Conservation (phyloP, 1,140 invertebrate species). For the Apis dorsata region DNA sequence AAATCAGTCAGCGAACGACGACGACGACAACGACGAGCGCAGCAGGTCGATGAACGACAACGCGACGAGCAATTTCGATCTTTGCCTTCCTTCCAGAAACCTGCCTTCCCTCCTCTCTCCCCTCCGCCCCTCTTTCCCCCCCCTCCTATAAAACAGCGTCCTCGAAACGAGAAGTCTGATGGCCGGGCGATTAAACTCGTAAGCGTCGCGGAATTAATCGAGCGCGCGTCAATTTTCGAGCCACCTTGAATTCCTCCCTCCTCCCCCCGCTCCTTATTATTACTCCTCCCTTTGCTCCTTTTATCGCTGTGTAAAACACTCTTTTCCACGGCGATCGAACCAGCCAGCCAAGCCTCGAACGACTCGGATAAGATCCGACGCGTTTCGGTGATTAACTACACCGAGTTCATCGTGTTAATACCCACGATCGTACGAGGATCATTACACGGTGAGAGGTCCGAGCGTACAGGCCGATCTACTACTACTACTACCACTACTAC, state of each 20-base stretch:
- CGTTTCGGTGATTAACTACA: conserved; percentile 32
- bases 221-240: background rate
- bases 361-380: conserved; percentile 20
- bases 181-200: conserved; percentile 8
- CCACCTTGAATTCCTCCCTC: background rate
- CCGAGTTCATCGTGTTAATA: conserved; percentile 23
- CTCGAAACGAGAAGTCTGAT: background rate
- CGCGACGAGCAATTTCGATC: background rate
- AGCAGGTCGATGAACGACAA: conserved; percentile 6
- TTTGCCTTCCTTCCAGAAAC: background rate
- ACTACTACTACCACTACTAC: too few relatives aligned
- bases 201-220: conserved; percentile 28
- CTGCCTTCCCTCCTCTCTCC: background rate
- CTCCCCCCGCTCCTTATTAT: background rate
- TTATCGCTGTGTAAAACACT: background rate
- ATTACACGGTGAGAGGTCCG: conserved; percentile 34
- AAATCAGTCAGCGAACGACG: background rate
- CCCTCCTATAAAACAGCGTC: background rate
- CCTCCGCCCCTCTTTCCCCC: background rate
- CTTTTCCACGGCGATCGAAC: background rate
- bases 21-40: background rate
- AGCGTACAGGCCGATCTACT: background rate
- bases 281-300: fast-evolving
- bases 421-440: conserved; percentile 35
- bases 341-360: background rate